Evolutionary conservation across 37 sponge, comb jelly and placozoan genomes (phyloP), one percentile per base, ranked within the genome.

Genomic region (Beroe forskalii): DNA sequence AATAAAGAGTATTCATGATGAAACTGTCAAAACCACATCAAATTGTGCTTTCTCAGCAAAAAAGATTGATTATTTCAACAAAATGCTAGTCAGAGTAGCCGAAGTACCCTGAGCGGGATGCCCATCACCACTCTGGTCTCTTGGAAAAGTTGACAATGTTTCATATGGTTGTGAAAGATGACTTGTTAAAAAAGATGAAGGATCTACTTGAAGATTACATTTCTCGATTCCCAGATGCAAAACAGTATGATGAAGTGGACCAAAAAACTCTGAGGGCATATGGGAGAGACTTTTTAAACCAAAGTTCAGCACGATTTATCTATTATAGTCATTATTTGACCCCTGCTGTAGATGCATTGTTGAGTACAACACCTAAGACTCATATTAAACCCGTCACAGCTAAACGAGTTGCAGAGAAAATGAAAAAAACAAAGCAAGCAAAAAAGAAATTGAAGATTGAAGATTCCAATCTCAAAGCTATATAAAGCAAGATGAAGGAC

Each of bases 201-300:
- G 38, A 69, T 69, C 38, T 69, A 19, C 33, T 69, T 36, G 27
- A 14, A 31, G 72, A 69, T 35, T 69, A 69, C 32, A 32, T 69
- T 35, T 32, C 35, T 35, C 27, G 32, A 37, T 69, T 69, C 32
- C 72, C 72, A 32, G 72, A 69, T 36, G 33, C 72, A 35, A 32
- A 69, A 69, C 27, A 32, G 27, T 69, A 69, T 33, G 72, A 69
- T 69, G 72, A 69, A 20, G 35, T 32, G 2, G 72, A 32, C 32
- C 36, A 69, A 69, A 69, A 69, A 69, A 20, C 38, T 14, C 38
- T 69, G 2, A 28, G 72, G 19, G 36, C 72, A 36, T 69, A 33
- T 69, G 72, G 72, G 19, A 69, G 38, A 69, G 72, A 69, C 38
- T 69, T 69, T 69, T 69, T 69, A 35, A 31, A 36, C 38, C 72